Evolutionary conservation across 2,113 vertebrate genomes (phyloP).

Genomic region (Salvelinus fontinalis): DNA sequence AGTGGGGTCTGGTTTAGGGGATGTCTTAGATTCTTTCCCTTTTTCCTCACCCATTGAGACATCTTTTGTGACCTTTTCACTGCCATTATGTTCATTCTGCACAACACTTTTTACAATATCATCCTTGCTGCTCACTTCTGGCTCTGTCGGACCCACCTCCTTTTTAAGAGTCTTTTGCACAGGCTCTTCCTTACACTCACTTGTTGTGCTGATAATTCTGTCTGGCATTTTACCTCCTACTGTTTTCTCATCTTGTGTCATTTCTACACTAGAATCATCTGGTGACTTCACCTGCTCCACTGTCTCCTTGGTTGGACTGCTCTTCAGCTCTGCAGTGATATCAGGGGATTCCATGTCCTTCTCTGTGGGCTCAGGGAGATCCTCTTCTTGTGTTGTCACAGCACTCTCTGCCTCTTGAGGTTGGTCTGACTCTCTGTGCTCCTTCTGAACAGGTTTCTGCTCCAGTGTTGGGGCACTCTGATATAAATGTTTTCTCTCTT

Average conservation of each 20-base stretch:
- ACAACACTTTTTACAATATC: constrained; percentile 8
- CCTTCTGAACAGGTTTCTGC: background rate
- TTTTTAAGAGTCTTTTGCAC: background rate
- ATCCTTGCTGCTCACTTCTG: constrained; percentile 9
- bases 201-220: background rate
- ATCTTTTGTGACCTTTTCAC: constrained; percentile 5
- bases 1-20: background rate
- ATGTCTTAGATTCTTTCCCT: background rate
- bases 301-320: background rate
- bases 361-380: background rate
- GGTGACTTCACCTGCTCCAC: background rate
- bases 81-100: too few species aligned
- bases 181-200: too few species aligned
- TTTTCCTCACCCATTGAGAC: background rate
- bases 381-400: constrained; percentile 5
- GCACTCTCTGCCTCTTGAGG: constrained; percentile 5
- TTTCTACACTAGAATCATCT: background rate
- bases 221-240: background rate
- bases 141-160: constrained; percentile 2
- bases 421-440: constrained; percentile 20
- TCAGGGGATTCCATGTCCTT: constrained; percentile 15
- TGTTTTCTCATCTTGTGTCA: too few species aligned
- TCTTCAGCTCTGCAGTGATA: background rate
- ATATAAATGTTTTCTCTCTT: background rate
- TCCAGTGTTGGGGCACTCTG: background rate